These are phyloP conservation scores for Halcyon chelicuti DNA, from an alignment of 2,797 vertebrate species.

Conservation along the genomic window DNA sequence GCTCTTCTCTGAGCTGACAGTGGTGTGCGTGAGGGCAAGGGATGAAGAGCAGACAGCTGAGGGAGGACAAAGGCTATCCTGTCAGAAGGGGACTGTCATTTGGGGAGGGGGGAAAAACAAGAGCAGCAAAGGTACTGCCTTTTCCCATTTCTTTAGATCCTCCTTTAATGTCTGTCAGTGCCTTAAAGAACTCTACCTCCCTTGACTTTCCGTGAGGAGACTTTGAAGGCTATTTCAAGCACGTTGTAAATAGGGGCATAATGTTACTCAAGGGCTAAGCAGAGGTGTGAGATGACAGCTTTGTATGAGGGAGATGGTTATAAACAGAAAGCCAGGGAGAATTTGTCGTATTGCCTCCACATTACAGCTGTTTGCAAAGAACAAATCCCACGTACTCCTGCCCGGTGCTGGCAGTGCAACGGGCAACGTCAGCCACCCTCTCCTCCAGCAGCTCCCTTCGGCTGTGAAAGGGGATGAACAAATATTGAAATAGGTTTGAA, in stretches of 20 bases:
- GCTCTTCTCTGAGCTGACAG: not conserved
- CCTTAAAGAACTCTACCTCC: not conserved
- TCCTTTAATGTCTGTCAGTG: not conserved
- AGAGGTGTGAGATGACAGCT: conserved; percentile 60
- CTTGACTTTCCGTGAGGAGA: not conserved
- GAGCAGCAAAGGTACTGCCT: not conserved
- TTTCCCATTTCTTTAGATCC: not conserved
- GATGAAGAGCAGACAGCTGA: not conserved
- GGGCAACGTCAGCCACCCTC: not conserved
- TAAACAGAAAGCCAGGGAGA: conserved; percentile 45
- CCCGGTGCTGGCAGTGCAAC: rapidly evolving
- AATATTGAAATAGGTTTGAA: not conserved
- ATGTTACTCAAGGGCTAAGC: conserved; percentile 35
- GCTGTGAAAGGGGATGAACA: not conserved
- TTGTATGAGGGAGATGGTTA: conserved; percentile 26
- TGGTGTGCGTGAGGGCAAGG: rapidly evolving
- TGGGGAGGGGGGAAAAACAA: not conserved
- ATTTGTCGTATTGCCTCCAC: not conserved
- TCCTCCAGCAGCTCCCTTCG: not conserved
- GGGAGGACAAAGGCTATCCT: not conserved
- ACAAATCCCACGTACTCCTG: not conserved
- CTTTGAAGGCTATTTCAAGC: conserved; percentile 40
- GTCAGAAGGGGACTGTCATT: not conserved
- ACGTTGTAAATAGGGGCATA: conserved; percentile 18
- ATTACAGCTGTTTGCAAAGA: not conserved